Evolutionary conservation across 2,113 vertebrate species (phyloP).

Genomic region (Catharus minimus): DNA sequence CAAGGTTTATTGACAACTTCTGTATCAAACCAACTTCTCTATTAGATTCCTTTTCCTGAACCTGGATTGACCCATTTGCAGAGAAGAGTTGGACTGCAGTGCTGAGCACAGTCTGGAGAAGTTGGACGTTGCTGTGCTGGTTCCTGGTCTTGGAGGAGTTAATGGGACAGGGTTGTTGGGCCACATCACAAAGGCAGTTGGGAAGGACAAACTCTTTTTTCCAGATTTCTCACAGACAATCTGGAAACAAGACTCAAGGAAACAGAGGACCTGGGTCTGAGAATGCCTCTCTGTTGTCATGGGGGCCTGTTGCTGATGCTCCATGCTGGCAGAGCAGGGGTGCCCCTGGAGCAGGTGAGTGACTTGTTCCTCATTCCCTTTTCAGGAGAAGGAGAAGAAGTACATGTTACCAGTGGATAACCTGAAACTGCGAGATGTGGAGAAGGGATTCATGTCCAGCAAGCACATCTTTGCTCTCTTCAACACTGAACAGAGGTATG

Average conservation of each 20-base stretch:
- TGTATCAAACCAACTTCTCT: neutral
- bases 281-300: neutral
- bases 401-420: constrained; percentile 98
- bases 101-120: neutral
- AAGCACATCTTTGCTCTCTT: constrained; percentile 98
- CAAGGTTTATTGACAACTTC: neutral
- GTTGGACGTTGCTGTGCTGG: neutral
- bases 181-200: neutral
- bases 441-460: constrained; percentile 99
- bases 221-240: neutral
- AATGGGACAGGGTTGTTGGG: neutral
- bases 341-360: neutral
- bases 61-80: neutral
- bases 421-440: constrained; percentile 92
- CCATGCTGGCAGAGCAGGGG: neutral
- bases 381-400: constrained; percentile 96
- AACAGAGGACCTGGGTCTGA: neutral
- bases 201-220: neutral
- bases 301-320: neutral
- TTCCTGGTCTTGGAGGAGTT: neutral
- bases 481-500: constrained; percentile 97
- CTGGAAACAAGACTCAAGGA: too few relatives aligned
- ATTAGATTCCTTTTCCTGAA: neutral
- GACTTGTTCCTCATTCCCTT: neutral
- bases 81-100: neutral